Evolutionary conservation across 2,113 vertebrate species (phyloP).

Genomic region (Bubalus kerabau): DNA sequence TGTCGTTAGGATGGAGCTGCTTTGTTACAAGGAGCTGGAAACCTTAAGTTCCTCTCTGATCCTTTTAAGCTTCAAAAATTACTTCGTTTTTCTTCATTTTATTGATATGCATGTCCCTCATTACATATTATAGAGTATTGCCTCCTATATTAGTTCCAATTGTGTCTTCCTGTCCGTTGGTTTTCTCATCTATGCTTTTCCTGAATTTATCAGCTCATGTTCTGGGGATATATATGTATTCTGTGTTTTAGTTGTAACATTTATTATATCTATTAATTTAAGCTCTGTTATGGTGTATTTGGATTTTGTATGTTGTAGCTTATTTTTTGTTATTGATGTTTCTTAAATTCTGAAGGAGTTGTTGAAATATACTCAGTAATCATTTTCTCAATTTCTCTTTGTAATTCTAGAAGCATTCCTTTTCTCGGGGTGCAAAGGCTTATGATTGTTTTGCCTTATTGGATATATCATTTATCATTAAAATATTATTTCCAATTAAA

Average conservation of each 20-base stretch:
- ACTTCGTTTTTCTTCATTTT: neutral
- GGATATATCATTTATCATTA: neutral
- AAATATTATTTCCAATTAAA: neutral
- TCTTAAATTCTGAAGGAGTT: neutral
- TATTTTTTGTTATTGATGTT: neutral
- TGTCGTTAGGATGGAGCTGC: neutral
- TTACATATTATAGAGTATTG: neutral
- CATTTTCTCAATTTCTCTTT: neutral
- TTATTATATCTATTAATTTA: neutral
- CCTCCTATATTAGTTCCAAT: neutral
- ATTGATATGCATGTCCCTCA: neutral
- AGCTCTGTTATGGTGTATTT: neutral
- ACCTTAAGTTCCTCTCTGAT: neutral
- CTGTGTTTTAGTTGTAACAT: neutral
- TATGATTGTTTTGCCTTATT: neutral
- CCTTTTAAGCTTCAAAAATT: neutral
- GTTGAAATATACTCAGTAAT: neutral
- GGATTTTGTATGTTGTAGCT: neutral
- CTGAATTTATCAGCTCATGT: neutral
- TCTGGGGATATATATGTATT: neutral
- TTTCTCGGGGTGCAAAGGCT: neutral
- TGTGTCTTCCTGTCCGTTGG: neutral
- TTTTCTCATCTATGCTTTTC: neutral
- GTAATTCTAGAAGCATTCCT: neutral
- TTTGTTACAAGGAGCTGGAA: neutral